These are phyloP conservation scores for Nomada ruficornis DNA, from an alignment of 2,888 invertebrate genomes.

Conservation along the genomic window DNA sequence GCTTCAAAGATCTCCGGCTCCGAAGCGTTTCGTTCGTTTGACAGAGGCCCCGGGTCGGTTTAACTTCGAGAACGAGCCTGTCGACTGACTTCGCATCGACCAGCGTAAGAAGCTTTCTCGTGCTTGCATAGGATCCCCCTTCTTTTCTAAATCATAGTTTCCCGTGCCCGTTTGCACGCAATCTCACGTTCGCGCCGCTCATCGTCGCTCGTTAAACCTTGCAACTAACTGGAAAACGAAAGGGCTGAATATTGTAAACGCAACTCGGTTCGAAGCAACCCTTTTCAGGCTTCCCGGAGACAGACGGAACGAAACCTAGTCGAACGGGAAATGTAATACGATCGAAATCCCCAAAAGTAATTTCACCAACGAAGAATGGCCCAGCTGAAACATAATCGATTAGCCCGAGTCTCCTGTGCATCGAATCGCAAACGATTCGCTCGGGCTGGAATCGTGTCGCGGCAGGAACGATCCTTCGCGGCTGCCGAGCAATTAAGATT, in stretches of 20 bases:
- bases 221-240: not conserved
- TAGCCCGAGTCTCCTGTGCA: conserved; percentile 29
- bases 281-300: conserved; percentile 24
- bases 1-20: conserved; percentile 18
- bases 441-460: not conserved
- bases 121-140: not conserved
- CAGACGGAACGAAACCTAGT: conserved; percentile 13
- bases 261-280: not conserved
- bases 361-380: conserved; percentile 13
- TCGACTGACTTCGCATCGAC: conserved; percentile 31
- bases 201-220: not conserved
- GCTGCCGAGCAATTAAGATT: no score
- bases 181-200: not conserved
- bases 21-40: conserved; percentile 9
- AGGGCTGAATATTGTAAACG: not conserved
- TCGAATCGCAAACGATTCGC: not conserved
- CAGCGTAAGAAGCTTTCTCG: conserved; percentile 32
- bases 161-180: not conserved
- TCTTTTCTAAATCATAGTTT: not conserved
- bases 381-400: conserved; percentile 40
- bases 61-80: conserved; percentile 51
- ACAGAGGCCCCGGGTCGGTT: conserved; percentile 42
- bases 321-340: conserved; percentile 42
- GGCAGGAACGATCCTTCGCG: no score
- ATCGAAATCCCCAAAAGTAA: conserved; percentile 33